Conservation (phyloP, 2,113 vertebrate species). For the Mystacornis crossleyi region DNA sequence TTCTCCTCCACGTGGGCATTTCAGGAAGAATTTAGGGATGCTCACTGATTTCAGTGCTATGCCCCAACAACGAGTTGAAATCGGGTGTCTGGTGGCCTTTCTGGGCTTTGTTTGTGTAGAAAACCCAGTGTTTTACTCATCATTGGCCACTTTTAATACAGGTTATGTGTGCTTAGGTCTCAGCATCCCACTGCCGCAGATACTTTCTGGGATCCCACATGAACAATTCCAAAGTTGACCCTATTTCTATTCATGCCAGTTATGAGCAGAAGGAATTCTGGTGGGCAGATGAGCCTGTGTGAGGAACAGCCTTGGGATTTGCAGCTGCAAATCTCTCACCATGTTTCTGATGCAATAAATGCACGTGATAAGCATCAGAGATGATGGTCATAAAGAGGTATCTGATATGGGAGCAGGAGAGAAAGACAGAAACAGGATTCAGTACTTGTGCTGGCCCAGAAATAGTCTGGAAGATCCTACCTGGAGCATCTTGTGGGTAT, state of each 20-base stretch:
- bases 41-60: fast-evolving
- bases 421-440: neutral
- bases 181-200: neutral
- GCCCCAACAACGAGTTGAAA: fast-evolving
- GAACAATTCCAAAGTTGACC: neutral
- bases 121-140: neutral
- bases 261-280: neutral
- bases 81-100: neutral
- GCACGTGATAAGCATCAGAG: fast-evolving
- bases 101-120: neutral
- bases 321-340: neutral
- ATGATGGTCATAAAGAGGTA: neutral
- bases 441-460: neutral
- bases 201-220: neutral
- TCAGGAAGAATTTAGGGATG: neutral
- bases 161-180: neutral
- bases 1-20: fast-evolving
- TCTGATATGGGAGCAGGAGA: neutral
- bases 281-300: neutral
- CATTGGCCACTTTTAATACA: neutral
- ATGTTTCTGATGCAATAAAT: neutral
- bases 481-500: fast-evolving
- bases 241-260: neutral
- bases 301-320: neutral
- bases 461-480: neutral